A percentile compares a stretch with the other conserved stretches of the same genome.
phyloP scores from a whole-genome alignment of 2,888 invertebrate species.

The Graphium colonna region DNA sequence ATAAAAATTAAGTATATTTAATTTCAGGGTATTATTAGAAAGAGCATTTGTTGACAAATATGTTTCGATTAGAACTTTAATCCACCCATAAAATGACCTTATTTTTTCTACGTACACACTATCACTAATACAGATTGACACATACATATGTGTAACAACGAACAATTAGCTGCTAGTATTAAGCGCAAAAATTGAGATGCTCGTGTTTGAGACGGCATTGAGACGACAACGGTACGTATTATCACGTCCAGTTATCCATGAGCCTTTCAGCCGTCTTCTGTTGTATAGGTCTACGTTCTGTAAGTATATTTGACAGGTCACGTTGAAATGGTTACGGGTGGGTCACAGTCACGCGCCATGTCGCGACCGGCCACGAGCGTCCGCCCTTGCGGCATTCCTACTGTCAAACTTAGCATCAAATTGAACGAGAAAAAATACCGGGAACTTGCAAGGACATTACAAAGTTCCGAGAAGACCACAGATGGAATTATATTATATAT shows the following conservation, averaged over 20 bases:
- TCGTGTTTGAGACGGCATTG: conserved; percentile 74
- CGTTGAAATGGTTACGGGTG: conserved; percentile 40
- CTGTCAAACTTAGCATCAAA: conserved; percentile 69
- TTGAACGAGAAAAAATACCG: conserved; percentile 53
- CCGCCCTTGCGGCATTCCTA: conserved; percentile 65
- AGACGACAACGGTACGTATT: conserved; percentile 73
- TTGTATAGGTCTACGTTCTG: conserved; percentile 29
- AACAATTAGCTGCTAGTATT: conserved; percentile 73
- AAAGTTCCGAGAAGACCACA: conserved; percentile 26
- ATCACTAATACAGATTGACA: conserved; percentile 73
- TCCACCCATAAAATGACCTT: too few relatives aligned
- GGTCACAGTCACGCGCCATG: conserved; percentile 58
- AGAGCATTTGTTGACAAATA: too few relatives aligned
- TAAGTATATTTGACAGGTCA: conserved; percentile 41
- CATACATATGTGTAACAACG: conserved; percentile 58
- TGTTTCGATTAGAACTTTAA: too few relatives aligned
- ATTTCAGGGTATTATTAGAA: too few relatives aligned
- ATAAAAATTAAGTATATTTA: too few relatives aligned
- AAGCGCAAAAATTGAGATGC: conserved; percentile 59
- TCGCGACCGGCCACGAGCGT: conserved; percentile 65
- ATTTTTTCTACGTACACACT: conserved; percentile 28
- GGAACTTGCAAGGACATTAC: conserved; percentile 55
- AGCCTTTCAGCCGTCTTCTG: conserved; percentile 36
- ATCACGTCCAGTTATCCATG: conserved; percentile 45
- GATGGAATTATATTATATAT: too few relatives aligned